Evolutionary conservation across 2,113 vertebrate species (phyloP).

Genomic region (Balaeniceps rex): DNA sequence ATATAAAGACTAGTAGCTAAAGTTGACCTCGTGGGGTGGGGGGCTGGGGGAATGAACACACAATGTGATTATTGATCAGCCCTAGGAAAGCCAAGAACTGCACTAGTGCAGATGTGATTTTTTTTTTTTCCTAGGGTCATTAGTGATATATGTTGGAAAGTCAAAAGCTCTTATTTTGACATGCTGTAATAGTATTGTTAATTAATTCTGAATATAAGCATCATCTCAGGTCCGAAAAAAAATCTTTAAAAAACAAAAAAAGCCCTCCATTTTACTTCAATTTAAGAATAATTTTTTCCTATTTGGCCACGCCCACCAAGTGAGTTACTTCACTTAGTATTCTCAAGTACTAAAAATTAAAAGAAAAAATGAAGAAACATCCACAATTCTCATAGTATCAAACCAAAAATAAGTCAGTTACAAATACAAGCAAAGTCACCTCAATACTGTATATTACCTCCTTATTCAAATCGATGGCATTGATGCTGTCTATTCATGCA

Average conservation of each 20-base stretch:
- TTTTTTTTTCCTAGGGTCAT: neutral
- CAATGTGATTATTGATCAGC: constrained; percentile 38
- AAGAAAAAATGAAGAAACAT: neutral
- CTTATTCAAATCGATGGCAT: constrained; percentile 12
- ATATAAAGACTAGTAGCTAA: constrained; percentile 20
- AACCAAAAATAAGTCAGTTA: neutral
- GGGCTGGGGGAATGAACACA: constrained; percentile 11
- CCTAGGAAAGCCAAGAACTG: constrained; percentile 17
- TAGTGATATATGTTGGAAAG: neutral
- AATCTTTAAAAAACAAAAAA: neutral
- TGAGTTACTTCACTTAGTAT: neutral
- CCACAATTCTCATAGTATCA: neutral
- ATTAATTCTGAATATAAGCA: neutral
- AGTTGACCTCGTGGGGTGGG: neutral
- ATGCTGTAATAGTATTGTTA: neutral
- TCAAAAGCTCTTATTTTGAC: neutral
- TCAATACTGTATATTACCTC: neutral
- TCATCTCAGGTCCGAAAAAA: neutral
- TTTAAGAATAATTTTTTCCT: neutral
- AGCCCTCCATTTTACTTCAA: neutral
- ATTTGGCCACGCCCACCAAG: neutral
- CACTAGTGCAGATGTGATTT: neutral
- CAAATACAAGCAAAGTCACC: neutral
- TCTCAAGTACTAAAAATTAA: neutral
- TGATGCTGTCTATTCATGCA: neutral